Percentiles rank a stretch among this genome's conserved stretches.
Conservation (phyloP, 2,888 invertebrate species). For the Cheilosia vulpina region DNA sequence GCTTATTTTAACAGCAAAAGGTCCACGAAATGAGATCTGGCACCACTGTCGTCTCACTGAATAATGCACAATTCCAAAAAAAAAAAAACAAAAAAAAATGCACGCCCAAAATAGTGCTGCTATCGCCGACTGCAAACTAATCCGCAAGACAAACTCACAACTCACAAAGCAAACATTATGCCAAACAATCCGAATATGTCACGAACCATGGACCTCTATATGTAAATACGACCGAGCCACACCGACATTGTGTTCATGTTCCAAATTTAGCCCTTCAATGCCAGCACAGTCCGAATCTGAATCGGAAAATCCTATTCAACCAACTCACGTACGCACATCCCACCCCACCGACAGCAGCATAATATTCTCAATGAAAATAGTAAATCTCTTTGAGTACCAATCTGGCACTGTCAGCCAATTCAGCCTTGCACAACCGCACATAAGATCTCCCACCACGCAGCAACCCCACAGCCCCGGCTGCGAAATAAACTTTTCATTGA, state of each 20-base stretch:
- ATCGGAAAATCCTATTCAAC: conserved; percentile 22
- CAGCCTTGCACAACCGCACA: conserved; percentile 26
- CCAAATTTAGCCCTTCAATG: conserved; percentile 55
- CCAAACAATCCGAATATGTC: conserved; percentile 25
- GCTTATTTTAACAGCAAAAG: too few relatives aligned
- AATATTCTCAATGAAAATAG: conserved; percentile 44
- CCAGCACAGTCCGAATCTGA: conserved; percentile 14
- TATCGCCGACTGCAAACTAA: not conserved
- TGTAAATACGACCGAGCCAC: not conserved
- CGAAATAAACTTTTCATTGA: conserved; percentile 26
- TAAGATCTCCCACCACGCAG: not conserved
- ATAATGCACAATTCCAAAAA: not conserved
- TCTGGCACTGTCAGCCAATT: conserved; percentile 31
- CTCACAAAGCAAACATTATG: conserved; percentile 12
- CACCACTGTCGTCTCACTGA: too few relatives aligned
- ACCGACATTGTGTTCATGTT: conserved; percentile 10
- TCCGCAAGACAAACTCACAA: not conserved
- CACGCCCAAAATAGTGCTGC: not conserved
- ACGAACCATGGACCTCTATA: conserved; percentile 26
- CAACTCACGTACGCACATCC: conserved; percentile 24
- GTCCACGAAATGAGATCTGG: too few relatives aligned
- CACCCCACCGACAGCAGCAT: conserved; percentile 6
- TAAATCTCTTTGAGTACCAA: conserved; percentile 39
- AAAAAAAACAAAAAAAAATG: too few relatives aligned
- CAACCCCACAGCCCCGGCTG: not conserved